These are phyloP conservation scores for Datnioides undecimradiatus DNA, from an alignment of 2,113 vertebrate genomes.

Conservation along the genomic window DNA sequence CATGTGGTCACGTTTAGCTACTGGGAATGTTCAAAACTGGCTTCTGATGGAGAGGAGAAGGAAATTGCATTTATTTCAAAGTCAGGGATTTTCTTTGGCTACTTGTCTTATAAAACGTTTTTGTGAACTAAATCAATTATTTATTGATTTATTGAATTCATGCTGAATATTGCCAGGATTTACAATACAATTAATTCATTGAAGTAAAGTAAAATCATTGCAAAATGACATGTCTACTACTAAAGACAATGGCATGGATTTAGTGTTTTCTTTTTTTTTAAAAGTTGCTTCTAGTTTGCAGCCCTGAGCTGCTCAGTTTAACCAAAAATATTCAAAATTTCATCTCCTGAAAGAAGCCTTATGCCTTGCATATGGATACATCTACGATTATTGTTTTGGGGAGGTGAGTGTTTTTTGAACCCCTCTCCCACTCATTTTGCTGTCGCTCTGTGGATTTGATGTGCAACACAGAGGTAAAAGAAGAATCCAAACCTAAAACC, in stretches of 20 bases:
- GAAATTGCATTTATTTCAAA: no score
- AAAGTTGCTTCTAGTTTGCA: neutral
- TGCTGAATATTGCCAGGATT: neutral
- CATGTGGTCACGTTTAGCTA: neutral
- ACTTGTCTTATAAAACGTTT: neutral
- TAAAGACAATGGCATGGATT: neutral
- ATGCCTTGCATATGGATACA: constrained; percentile 23
- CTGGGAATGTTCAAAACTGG: neutral
- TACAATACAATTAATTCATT: neutral
- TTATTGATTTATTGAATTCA: neutral
- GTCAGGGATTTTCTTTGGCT: neutral
- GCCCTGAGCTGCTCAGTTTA: constrained; percentile 6
- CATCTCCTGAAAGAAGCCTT: constrained; percentile 25
- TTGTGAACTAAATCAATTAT: neutral
- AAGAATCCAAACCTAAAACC: constrained; percentile 41
- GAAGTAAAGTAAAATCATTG: neutral
- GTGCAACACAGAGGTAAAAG: constrained; percentile 15
- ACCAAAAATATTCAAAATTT: constrained; percentile 9
- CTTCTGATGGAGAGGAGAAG: neutral
- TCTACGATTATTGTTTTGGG: constrained; percentile 23
- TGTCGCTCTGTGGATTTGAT: constrained; percentile 42
- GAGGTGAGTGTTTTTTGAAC: constrained; percentile 42
- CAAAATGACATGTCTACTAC: neutral
- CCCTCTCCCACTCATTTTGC: constrained; percentile 46
- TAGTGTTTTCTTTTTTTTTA: neutral